Percentiles rank a stretch among this genome's conserved stretches.
phyloP scores from a whole-genome alignment of 2,888 invertebrate genomes.

The Parthenolecanium corni region DNA sequence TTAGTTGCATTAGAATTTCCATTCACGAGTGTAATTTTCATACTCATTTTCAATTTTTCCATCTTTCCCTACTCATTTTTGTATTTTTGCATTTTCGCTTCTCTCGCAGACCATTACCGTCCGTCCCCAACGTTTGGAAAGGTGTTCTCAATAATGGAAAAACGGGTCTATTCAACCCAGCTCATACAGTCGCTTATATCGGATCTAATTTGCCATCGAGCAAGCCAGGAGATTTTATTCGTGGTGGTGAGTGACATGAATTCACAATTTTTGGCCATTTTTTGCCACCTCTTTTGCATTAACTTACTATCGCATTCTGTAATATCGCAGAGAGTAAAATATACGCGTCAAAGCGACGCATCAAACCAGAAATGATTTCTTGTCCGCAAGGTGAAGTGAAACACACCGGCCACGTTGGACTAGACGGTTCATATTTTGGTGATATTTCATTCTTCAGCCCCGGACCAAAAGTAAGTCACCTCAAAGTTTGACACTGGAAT shows the following conservation, averaged over 20 bases:
- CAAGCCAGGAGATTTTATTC: slow-evolving; percentile 43
- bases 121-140: slow-evolving; percentile 59
- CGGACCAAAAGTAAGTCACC: slow-evolving; percentile 33
- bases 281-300: not conserved
- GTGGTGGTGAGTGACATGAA: slow-evolving; percentile 37
- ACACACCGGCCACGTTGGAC: slow-evolving; percentile 90
- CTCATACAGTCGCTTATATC: slow-evolving; percentile 74
- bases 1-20: too few species aligned
- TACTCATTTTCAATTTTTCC: too few species aligned
- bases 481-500: not conserved
- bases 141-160: slow-evolving; percentile 80
- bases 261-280: not conserved
- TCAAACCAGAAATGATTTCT: slow-evolving; percentile 88
- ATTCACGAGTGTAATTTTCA: too few species aligned
- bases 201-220: slow-evolving; percentile 60
- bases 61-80: too few species aligned
- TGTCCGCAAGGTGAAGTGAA: slow-evolving; percentile 93
- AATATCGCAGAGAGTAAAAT: slow-evolving; percentile 46
- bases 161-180: slow-evolving; percentile 86
- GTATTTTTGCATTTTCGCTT: too few species aligned
- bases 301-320: not conserved
- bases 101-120: slow-evolving; percentile 43
- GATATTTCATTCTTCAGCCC: slow-evolving; percentile 67
- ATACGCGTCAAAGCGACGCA: slow-evolving; percentile 42
- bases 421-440: slow-evolving; percentile 94